Conservation (phyloP, 1,140 invertebrate genomes). For the Harpegnathos saltator region DNA sequence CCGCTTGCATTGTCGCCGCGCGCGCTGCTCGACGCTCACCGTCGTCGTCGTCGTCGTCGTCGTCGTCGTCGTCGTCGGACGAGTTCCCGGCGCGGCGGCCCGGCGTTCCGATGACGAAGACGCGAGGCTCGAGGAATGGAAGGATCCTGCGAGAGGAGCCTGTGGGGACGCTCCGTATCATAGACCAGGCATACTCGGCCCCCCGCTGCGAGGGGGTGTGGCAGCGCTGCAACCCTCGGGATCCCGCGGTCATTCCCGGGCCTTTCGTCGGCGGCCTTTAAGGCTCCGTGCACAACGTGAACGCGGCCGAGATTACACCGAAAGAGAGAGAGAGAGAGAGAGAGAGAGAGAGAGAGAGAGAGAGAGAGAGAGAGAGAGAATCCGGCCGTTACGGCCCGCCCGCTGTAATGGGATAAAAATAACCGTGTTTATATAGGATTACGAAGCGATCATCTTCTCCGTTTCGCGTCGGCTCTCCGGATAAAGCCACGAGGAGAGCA, state of each 20-base stretch:
- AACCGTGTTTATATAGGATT: constrained; percentile 79
- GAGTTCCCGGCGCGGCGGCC: too few relatives aligned
- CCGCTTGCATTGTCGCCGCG: neutral
- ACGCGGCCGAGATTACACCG: constrained; percentile 68
- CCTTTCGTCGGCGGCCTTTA: constrained; percentile 77
- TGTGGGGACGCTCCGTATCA: constrained; percentile 73
- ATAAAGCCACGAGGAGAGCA: constrained; percentile 11
- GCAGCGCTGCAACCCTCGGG: constrained; percentile 65
- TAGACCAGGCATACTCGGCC: constrained; percentile 63
- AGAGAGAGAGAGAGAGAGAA: too few relatives aligned
- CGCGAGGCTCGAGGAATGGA: constrained; percentile 19
- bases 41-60: too few relatives aligned
- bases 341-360: too few relatives aligned
- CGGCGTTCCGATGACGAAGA: constrained; percentile 22
- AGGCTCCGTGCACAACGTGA: constrained; percentile 66
- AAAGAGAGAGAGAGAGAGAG: constrained; percentile 9
- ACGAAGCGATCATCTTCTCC: constrained; percentile 71
- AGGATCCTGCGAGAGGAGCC: constrained; percentile 4
- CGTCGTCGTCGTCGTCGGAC: too few relatives aligned
- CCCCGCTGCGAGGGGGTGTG: constrained; percentile 76
- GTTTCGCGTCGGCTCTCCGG: constrained; percentile 15
- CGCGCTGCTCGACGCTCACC: too few relatives aligned
- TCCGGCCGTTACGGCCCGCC: constrained; percentile 69
- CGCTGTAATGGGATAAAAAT: constrained; percentile 78
- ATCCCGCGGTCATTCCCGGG: constrained; percentile 77